Conservation (phyloP, 2,888 invertebrate species). For the Caenorhabditis sp. region DNA sequence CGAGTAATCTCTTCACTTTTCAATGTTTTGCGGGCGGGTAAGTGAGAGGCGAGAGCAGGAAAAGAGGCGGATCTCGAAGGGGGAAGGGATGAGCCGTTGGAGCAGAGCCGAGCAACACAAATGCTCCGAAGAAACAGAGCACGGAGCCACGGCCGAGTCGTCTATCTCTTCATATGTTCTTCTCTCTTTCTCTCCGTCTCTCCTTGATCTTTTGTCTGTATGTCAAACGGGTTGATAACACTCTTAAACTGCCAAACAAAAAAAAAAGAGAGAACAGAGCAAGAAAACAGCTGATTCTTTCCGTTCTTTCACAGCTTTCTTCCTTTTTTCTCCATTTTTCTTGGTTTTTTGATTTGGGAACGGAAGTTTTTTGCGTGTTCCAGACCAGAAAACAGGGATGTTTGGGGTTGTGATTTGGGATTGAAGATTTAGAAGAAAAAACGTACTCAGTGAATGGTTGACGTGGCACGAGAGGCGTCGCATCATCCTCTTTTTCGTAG, state of each 20-base stretch:
- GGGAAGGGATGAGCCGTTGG: conserved; percentile 1
- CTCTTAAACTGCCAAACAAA: conserved; percentile 4
- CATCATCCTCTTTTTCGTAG: conserved; percentile 60
- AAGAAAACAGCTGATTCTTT: conserved; percentile 6
- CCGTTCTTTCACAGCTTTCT: not conserved
- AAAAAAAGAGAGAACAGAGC: not conserved
- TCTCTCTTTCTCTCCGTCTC: conserved; percentile 15
- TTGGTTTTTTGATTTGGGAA: not conserved
- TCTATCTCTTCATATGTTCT: conserved; percentile 9
- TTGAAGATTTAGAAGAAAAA: conserved; percentile 10
- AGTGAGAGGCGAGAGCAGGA: not conserved
- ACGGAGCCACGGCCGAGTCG: not conserved
- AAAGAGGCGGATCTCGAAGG: not conserved
- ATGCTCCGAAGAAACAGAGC: not conserved
- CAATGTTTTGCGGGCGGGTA: conserved; percentile 5
- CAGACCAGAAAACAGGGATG: not conserved
- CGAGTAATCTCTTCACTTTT: too few relatives aligned
- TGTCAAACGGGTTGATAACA: conserved; percentile 16
- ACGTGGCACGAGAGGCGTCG: conserved; percentile 45
- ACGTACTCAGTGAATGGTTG: conserved; percentile 59
- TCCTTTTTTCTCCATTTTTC: not conserved
- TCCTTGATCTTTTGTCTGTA: conserved; percentile 1
- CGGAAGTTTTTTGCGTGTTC: conserved; percentile 7
- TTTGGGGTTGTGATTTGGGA: not conserved
- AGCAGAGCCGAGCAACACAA: not conserved